These are phyloP conservation scores for Pristionchus entomophagus DNA, from an alignment of 2,888 invertebrate species.

Conservation along the genomic window DNA sequence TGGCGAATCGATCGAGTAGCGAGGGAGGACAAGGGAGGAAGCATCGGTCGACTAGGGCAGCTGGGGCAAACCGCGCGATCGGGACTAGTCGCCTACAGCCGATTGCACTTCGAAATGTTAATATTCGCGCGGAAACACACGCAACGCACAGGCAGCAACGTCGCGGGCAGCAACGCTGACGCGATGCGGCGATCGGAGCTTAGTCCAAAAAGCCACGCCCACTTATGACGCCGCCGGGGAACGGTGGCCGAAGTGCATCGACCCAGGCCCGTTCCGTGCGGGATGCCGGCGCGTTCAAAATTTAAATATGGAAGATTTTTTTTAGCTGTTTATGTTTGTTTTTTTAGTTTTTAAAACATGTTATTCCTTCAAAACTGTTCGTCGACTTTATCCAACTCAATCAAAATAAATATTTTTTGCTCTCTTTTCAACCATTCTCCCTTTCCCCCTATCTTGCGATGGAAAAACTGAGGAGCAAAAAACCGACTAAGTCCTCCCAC, in stretches of 20 bases:
- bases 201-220: conserved; percentile 17
- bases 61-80: background rate
- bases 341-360: background rate
- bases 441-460: too few relatives aligned
- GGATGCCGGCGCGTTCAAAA: background rate
- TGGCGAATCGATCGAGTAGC: conserved; percentile 10
- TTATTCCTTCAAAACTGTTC: background rate
- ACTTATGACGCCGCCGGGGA: background rate
- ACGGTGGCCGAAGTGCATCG: background rate
- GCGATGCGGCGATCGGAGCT: conserved; percentile 29
- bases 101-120: conserved; percentile 7
- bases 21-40: background rate
- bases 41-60: background rate
- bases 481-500: background rate
- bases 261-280: background rate
- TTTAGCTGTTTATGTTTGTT: background rate
- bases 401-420: background rate
- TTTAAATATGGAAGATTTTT: background rate
- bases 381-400: background rate
- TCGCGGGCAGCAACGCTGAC: conserved; percentile 45
- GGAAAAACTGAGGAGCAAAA: too few relatives aligned
- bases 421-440: too few relatives aligned
- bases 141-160: conserved; percentile 42
- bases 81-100: background rate
- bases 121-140: conserved; percentile 46